A percentile compares a stretch with the other conserved stretches of the same genome.
Conservation (phyloP, 2,113 vertebrate genomes). For the Triplophysa tibetana region DNA sequence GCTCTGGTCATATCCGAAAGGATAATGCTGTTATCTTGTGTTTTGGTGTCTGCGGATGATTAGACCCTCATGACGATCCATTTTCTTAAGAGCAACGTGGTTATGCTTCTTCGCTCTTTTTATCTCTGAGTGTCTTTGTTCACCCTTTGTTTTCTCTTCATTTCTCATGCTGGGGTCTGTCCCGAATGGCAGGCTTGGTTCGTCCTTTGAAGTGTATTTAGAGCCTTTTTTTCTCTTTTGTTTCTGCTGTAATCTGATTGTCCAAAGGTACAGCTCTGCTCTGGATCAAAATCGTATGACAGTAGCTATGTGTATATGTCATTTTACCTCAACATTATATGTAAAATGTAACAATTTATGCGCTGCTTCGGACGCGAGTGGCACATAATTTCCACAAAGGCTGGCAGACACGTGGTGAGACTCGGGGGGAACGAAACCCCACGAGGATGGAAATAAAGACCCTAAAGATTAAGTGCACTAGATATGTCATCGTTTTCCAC, state of each 20-base stretch:
- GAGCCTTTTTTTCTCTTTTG: conserved; percentile 17
- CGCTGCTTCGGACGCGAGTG: too few relatives aligned
- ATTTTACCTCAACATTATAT: too few relatives aligned
- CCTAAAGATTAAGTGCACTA: conserved; percentile 44
- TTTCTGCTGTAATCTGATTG: conserved; percentile 34
- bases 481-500: conserved; percentile 45
- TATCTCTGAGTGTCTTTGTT: neutral
- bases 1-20: neutral
- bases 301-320: too few relatives aligned
- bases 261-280: conserved; percentile 2
- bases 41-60: conserved; percentile 4
- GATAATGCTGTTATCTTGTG: conserved; percentile 24
- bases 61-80: neutral
- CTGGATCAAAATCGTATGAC: neutral
- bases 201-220: conserved; percentile 22
- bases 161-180: neutral
- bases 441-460: neutral
- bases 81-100: neutral
- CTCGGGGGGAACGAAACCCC: neutral
- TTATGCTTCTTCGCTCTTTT: conserved; percentile 9
- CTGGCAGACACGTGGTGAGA: conserved; percentile 33
- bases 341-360: too few relatives aligned
- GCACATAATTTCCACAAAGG: neutral
- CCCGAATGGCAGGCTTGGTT: neutral
- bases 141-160: neutral